Conservation (phyloP, 2,113 vertebrate genomes). For the Lagopus muta region DNA sequence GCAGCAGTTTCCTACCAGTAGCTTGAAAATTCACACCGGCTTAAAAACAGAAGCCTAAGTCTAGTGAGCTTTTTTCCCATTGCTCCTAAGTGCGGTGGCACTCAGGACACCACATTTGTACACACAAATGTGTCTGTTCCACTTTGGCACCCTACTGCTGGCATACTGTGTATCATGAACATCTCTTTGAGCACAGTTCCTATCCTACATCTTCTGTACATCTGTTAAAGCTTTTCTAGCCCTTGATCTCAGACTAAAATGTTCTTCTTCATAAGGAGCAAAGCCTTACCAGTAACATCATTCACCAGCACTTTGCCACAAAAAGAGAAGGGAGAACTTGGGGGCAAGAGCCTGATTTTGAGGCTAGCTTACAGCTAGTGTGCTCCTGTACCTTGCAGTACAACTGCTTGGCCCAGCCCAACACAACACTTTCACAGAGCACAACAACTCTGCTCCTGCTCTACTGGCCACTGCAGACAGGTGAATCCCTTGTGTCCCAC, state of each 20-base stretch:
- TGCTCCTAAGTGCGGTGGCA: not conserved
- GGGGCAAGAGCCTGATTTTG: not conserved
- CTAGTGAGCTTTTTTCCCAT: not conserved
- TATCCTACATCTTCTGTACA: not conserved
- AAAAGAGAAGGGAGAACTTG: not conserved
- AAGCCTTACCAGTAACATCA: not conserved
- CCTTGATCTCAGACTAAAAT: not conserved
- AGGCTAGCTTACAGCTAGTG: not conserved
- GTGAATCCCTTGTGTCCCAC: accelerated
- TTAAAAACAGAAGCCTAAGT: not conserved
- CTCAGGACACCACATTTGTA: not conserved
- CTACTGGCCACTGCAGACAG: not conserved
- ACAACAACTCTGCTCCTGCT: not conserved
- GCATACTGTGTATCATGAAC: not conserved
- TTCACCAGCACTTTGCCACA: not conserved
- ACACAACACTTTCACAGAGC: not conserved
- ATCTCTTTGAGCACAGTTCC: not conserved
- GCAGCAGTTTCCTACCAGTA: not conserved
- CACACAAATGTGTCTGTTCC: not conserved
- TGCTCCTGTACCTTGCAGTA: not conserved
- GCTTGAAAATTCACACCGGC: not conserved
- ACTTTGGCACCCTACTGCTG: not conserved
- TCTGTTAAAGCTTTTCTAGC: not conserved
- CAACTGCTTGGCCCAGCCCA: not conserved
- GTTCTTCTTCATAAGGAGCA: not conserved